Evolutionary conservation across 1,140 invertebrate species (phyloP), one percentile per base, ranked within the genome.

Genomic region (Hylyphantes graminicola): DNA sequence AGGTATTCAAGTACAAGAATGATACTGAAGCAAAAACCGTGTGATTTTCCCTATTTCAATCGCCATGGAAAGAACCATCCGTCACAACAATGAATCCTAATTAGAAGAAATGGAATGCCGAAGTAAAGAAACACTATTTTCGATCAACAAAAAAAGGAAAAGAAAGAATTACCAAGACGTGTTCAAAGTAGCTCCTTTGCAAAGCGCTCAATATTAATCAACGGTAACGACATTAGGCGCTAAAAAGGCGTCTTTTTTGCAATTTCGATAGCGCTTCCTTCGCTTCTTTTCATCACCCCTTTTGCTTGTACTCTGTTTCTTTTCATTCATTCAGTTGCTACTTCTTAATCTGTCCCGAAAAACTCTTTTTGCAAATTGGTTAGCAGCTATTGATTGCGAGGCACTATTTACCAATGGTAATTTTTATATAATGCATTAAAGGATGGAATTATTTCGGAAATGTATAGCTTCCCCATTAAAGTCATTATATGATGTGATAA

Each of bases 291-390:
- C 48, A 15, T 50, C 64, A 17, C 63, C 76, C 57, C 21, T 19
- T 75, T 61, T 48, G 11, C 17, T 50, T 65, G 11, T 53, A 19
- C 61, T 51, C 65, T 77, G 35, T 35, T 76, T 59, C 74, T 19
- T 53, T 78, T 78, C 21, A 68, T 57, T 79, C 77, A 74, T n/a
- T n/a, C n/a, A n/a, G n/a, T n/a, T n/a, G 63, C 59, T 74, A 61
- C 61, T 74, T 82, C 80, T 82, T 82, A 74, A 82, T 74, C 68
- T 82, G 79, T 74, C 79, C 57, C 70, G 68, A 74, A 82, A 82
- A 82, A 68, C 75, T 82, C 70, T 82, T 82, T 82, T 82, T 82
- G 75, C 80, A 82, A 82, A 82, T 82, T 82, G 80, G 80, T 53
- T n/a, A 65, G 57, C 80, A 65, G 57, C 67, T 82, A 81, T 81